phyloP scores from a whole-genome alignment of 2,113 vertebrate genomes.

The Ammospiza nelsoni region DNA sequence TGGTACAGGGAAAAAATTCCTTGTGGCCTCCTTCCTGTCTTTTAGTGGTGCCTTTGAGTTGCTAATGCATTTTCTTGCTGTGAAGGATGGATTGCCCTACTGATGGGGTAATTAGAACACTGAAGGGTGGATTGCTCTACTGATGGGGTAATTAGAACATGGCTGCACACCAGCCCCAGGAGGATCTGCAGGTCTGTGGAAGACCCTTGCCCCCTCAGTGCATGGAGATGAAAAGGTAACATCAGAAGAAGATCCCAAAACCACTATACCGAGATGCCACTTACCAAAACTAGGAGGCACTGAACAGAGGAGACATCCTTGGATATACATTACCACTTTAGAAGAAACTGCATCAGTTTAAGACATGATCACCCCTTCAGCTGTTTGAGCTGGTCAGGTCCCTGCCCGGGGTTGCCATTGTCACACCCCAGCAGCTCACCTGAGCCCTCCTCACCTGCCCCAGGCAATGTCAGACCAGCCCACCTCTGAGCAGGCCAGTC shows the following conservation, averaged over 20 bases:
- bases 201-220: neutral
- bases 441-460: neutral
- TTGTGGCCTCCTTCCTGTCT: neutral
- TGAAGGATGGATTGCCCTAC: neutral
- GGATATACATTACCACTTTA: neutral
- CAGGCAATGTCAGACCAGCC: neutral
- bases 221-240: neutral
- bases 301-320: neutral
- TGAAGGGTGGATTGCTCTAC: neutral
- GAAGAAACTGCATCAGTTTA: neutral
- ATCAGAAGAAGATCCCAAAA: neutral
- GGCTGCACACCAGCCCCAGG: neutral
- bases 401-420: fast-evolving
- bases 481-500: neutral
- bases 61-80: neutral
- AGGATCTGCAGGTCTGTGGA: neutral
- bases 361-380: neutral
- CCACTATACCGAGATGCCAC: neutral
- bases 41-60: neutral
- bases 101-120: no score
- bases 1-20: neutral
- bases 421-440: neutral
- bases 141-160: neutral
- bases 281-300: neutral
- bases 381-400: neutral